These are phyloP conservation scores for Drosophila mauritiana DNA, from an alignment of 1,140 invertebrate genomes.

Conservation along the genomic window DNA sequence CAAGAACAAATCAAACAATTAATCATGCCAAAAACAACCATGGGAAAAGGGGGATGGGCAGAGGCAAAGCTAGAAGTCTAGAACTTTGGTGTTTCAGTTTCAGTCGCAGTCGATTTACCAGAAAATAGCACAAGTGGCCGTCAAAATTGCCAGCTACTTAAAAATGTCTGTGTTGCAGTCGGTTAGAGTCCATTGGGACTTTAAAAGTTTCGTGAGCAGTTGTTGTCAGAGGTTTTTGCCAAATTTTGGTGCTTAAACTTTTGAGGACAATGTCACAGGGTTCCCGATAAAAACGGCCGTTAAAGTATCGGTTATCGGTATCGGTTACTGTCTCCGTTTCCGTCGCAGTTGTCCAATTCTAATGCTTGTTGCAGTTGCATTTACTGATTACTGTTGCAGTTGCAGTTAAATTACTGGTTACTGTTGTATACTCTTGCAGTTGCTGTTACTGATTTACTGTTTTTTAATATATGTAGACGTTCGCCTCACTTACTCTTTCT, in stretches of 20 bases:
- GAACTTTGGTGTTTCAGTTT: not conserved
- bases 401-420: slow-evolving; percentile 40
- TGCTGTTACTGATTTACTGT: slow-evolving; percentile 27
- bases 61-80: slow-evolving; percentile 26
- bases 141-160: not conserved
- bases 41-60: slow-evolving; percentile 1
- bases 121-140: not conserved
- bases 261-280: not conserved
- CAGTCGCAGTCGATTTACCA: not conserved
- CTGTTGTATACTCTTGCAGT: slow-evolving; percentile 34
- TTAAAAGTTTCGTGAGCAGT: not conserved
- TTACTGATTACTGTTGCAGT: slow-evolving; percentile 42
- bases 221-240: not conserved
- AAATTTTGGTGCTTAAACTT: not conserved
- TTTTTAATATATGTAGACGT: slow-evolving; percentile 1
- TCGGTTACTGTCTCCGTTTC: not conserved
- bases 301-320: slow-evolving; percentile 2
- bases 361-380: slow-evolving; percentile 25
- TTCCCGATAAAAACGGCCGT: not conserved
- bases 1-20: slow-evolving; percentile 40
- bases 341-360: slow-evolving; percentile 2
- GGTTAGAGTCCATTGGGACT: not conserved
- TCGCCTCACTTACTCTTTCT: slow-evolving; percentile 73
- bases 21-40: slow-evolving; percentile 48
- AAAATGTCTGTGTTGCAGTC: not conserved